A percentile compares a stretch with the other conserved stretches of the same genome.
These are phyloP conservation scores for Cheirogaleus medius DNA, from an alignment of 2,113 vertebrate species.

Conservation along the genomic window DNA sequence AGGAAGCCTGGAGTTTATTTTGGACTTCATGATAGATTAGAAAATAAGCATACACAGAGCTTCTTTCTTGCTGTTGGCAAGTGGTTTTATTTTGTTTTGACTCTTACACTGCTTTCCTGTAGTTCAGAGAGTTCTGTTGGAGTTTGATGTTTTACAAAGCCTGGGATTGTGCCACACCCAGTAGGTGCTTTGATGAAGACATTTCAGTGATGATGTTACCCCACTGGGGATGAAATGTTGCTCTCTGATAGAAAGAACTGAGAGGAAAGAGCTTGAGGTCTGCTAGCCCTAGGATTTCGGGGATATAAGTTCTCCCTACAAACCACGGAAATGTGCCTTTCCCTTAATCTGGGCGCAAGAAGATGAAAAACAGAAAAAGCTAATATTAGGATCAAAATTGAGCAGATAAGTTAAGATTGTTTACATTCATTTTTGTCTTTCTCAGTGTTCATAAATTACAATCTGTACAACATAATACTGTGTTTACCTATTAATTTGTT, in stretches of 20 bases:
- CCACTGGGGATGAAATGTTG: neutral
- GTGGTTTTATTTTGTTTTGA: constrained; percentile 35
- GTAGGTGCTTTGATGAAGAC: neutral
- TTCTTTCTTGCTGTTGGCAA: constrained; percentile 55
- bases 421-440: constrained; percentile 2
- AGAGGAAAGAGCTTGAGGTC: neutral
- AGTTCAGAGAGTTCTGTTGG: neutral
- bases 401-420: neutral
- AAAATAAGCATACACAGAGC: constrained; percentile 48
- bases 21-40: constrained; percentile 53
- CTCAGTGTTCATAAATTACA: neutral
- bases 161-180: neutral
- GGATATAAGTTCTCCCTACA: neutral
- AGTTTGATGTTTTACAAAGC: neutral
- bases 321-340: neutral
- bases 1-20: constrained; percentile 70
- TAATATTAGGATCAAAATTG: neutral
- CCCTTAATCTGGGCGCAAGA: neutral
- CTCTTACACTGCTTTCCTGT: neutral
- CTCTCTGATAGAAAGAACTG: neutral
- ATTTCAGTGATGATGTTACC: neutral
- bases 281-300: neutral
- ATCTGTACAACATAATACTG: neutral
- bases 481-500: neutral
- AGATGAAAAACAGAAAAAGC: neutral